phyloP scores from a whole-genome alignment of 2,113 vertebrate genomes.

The Periophthalmodon schlosseri region DNA sequence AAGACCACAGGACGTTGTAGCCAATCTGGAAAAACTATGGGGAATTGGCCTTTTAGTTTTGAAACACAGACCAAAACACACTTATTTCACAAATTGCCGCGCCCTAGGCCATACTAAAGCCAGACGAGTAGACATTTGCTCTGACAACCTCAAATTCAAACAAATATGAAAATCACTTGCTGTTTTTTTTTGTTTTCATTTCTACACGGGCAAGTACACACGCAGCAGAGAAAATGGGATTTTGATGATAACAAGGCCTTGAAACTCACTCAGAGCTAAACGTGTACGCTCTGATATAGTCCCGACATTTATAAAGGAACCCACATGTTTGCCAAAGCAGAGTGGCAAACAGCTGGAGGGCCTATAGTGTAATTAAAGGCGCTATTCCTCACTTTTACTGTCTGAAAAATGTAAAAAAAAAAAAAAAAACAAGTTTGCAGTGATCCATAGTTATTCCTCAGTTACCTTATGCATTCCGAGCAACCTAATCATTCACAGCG shows the following conservation, averaged over 20 bases:
- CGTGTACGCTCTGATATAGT: not conserved
- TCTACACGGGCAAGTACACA: conserved; percentile 1
- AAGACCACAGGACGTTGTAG: not conserved
- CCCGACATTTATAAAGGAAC: conserved; percentile 8
- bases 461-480: too few species aligned
- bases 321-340: conserved; percentile 6
- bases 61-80: not conserved
- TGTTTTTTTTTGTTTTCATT: not conserved
- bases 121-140: conserved; percentile 3
- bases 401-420: too few species aligned
- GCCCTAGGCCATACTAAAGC: not conserved
- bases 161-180: conserved; percentile 21
- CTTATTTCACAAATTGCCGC: not conserved
- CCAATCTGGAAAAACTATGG: not conserved
- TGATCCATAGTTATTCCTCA: too few species aligned
- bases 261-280: conserved; percentile 10
- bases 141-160: not conserved
- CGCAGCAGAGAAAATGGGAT: conserved; percentile 14
- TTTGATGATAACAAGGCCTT: conserved; percentile 21
- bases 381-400: too few species aligned
- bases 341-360: conserved; percentile 63
- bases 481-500: too few species aligned
- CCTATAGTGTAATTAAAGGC: conserved; percentile 59
- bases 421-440: too few species aligned
- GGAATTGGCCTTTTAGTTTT: not conserved